These are phyloP conservation scores for Drosophila teissieri DNA, from an alignment of 1,140 invertebrate species.

Conservation along the genomic window DNA sequence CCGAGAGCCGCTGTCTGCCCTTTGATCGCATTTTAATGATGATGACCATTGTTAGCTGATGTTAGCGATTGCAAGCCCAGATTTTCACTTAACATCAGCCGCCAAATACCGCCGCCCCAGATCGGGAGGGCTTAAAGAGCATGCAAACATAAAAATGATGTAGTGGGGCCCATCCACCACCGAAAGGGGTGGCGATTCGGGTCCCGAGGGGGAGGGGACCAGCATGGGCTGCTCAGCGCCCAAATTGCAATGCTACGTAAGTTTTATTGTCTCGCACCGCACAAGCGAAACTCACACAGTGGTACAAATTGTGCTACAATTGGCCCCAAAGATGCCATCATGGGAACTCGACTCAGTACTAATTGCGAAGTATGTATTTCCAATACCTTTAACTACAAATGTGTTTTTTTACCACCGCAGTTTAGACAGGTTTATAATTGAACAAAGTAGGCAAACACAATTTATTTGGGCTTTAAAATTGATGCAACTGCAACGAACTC, in stretches of 20 bases:
- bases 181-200: background rate
- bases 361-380: background rate
- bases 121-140: slow-evolving; percentile 58
- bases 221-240: slow-evolving; percentile 47
- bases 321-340: background rate
- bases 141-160: slow-evolving; percentile 77
- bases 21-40: slow-evolving; percentile 84
- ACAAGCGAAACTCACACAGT: slow-evolving; percentile 54
- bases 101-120: slow-evolving; percentile 50
- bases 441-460: too few species aligned
- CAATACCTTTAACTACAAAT: too few species aligned
- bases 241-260: slow-evolving; percentile 70
- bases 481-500: too few species aligned
- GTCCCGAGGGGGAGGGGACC: background rate
- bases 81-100: slow-evolving; percentile 79
- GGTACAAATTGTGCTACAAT: slow-evolving; percentile 6
- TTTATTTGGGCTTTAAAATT: too few species aligned
- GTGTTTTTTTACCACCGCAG: too few species aligned
- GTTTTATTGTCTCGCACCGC: slow-evolving; percentile 69
- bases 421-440: too few species aligned
- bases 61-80: slow-evolving; percentile 78
- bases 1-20: slow-evolving; percentile 33
- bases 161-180: slow-evolving; percentile 25
- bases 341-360: background rate
- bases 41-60: slow-evolving; percentile 84